Evolutionary conservation across 2,797 vertebrate species (phyloP).

Genomic region (Crocidura indochinensis): DNA sequence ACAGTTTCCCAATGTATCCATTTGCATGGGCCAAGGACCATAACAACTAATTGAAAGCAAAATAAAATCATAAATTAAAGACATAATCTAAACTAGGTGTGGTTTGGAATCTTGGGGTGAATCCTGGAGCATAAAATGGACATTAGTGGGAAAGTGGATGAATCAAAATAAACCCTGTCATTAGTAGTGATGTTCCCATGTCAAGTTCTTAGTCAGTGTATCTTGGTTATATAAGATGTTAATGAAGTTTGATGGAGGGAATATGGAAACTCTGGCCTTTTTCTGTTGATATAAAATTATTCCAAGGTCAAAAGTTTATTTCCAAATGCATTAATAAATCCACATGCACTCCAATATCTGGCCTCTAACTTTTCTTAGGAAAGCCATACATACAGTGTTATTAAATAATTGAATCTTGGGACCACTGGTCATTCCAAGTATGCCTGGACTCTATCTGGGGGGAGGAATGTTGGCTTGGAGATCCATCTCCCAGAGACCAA

Average conservation of each 20-base stretch:
- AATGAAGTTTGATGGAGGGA: background rate
- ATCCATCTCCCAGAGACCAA: background rate
- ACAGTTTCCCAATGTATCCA: background rate
- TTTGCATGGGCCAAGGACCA: background rate
- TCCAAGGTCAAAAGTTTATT: conserved; percentile 35
- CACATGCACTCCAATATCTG: background rate
- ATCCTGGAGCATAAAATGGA: conserved; percentile 21
- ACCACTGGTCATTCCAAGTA: background rate
- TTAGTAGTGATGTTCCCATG: background rate
- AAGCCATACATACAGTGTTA: background rate
- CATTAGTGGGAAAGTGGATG: background rate
- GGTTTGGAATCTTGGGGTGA: background rate
- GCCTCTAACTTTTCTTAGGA: background rate
- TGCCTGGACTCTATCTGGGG: background rate
- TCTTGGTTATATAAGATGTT: background rate
- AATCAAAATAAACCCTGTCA: background rate
- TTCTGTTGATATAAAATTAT: conserved; percentile 41
- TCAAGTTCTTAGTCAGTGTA: background rate
- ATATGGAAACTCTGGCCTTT: background rate
- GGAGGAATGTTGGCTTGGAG: background rate
- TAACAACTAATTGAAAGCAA: conserved; percentile 35
- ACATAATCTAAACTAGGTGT: background rate
- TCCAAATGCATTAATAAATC: conserved; percentile 34
- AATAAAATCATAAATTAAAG: background rate
- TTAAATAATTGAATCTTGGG: conserved; percentile 4